Percentiles rank a stretch among this genome's conserved stretches.
phyloP scores from a whole-genome alignment of 2,888 invertebrate genomes.

The Halocaridina rubra region DNA sequence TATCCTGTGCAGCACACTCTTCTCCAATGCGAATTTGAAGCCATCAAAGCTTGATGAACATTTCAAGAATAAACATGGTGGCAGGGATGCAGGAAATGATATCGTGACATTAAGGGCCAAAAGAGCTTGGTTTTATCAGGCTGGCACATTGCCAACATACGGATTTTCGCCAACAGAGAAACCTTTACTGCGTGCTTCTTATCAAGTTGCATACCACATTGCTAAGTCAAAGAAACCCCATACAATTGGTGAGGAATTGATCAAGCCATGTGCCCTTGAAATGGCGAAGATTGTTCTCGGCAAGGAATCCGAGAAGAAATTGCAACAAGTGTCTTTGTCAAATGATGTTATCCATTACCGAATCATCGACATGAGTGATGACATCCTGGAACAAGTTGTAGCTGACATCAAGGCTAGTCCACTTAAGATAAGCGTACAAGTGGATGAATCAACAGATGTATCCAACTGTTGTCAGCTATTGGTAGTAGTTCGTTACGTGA shows the following conservation, averaged over 20 bases:
- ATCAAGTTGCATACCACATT: constrained; percentile 20
- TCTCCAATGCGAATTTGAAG: neutral
- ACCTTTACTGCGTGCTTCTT: constrained; percentile 16
- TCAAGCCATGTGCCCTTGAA: constrained; percentile 24
- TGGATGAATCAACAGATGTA: constrained; percentile 30
- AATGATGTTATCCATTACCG: constrained; percentile 18
- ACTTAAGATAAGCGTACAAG: neutral
- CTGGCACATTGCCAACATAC: constrained; percentile 11
- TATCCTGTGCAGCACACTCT: neutral
- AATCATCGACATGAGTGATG: constrained; percentile 17
- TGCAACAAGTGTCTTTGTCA: constrained; percentile 14
- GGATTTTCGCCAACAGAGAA: constrained; percentile 15
- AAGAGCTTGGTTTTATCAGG: neutral
- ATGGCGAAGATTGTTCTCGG: neutral
- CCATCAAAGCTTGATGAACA: too few species aligned
- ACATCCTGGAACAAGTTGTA: constrained; percentile 6
- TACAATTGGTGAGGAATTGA: constrained; percentile 22
- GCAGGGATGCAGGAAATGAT: too few species aligned
- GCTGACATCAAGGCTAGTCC: constrained; percentile 10
- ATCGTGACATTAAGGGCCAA: too few species aligned
- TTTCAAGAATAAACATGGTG: too few species aligned
- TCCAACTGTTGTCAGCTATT: constrained; percentile 12
- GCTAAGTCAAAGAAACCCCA: constrained; percentile 21
- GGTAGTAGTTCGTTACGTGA: neutral
- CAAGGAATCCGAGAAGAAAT: constrained; percentile 5